phyloP scores from a whole-genome alignment of 1,140 invertebrate genomes.

The Drosophila burlai region DNA sequence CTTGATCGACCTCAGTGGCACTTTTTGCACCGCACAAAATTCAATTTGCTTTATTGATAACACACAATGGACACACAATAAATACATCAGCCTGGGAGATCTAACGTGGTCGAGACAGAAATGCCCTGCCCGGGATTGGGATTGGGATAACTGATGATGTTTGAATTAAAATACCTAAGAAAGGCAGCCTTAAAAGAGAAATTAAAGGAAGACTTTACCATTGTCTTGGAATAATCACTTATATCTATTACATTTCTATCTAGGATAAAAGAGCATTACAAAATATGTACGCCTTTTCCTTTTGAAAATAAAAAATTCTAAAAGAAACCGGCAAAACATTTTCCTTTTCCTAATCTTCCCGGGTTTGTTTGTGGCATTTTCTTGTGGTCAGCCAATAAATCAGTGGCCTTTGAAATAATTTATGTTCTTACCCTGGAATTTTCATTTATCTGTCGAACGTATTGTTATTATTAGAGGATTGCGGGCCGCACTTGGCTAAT shows the following conservation, averaged over 20 bases:
- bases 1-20: constrained; percentile 76
- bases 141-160: background rate
- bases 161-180: background rate
- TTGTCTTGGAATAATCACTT: too few relatives aligned
- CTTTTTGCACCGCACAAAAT: constrained; percentile 74
- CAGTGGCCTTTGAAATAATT: constrained; percentile 62
- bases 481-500: constrained; percentile 13
- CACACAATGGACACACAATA: constrained; percentile 71
- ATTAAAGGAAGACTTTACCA: too few relatives aligned
- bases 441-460: constrained; percentile 68
- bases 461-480: constrained; percentile 35
- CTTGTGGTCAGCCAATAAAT: constrained; percentile 66
- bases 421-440: constrained; percentile 67
- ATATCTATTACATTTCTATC: background rate
- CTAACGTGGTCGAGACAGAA: constrained; percentile 1
- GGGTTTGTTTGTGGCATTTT: constrained; percentile 45
- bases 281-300: background rate
- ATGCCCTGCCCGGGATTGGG: constrained; percentile 1
- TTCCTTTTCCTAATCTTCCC: constrained; percentile 21
- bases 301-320: background rate
- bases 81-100: constrained; percentile 25
- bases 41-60: constrained; percentile 81
- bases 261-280: background rate
- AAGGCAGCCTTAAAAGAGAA: background rate
- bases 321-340: constrained; percentile 21